A percentile compares a stretch with the other conserved stretches of the same genome.
Evolutionary conservation across 2,113 vertebrate species (phyloP).

Genomic region (Lanius collurio): DNA sequence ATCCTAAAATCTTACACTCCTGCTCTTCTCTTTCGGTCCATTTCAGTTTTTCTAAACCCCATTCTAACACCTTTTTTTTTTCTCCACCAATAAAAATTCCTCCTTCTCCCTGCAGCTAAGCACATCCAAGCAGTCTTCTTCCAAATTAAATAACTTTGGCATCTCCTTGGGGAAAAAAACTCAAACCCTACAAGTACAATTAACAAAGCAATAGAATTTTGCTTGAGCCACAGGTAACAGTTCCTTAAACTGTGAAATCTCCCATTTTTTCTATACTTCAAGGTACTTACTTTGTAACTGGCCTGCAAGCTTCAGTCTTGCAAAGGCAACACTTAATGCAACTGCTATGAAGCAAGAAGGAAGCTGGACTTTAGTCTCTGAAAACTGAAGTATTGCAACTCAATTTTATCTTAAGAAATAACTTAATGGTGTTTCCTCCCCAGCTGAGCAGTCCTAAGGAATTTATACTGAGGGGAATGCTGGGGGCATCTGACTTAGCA

Average conservation of each 20-base stretch:
- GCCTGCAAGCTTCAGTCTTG: neutral
- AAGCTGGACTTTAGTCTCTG: neutral
- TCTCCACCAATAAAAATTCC: neutral
- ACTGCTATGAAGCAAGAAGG: neutral
- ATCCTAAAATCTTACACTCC: neutral
- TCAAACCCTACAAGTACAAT: neutral
- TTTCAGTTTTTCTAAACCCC: neutral
- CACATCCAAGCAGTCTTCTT: neutral
- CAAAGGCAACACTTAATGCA: neutral
- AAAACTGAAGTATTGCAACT: neutral
- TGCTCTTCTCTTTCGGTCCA: neutral
- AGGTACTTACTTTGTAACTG: neutral
- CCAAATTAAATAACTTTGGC: neutral
- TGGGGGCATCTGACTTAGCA: neutral
- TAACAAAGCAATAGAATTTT: neutral
- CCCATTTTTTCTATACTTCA: neutral
- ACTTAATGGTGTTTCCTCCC: neutral
- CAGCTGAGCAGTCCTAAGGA: neutral
- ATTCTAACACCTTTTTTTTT: neutral
- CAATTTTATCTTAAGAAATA: neutral
- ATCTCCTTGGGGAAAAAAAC: neutral
- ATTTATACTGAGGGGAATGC: neutral
- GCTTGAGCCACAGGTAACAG: neutral
- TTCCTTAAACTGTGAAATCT: neutral
- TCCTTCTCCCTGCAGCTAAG: neutral